Percentiles rank a stretch among this genome's conserved stretches.
Evolutionary conservation across 2,888 invertebrate genomes (phyloP).

Genomic region (Drosophila mercatorum): DNA sequence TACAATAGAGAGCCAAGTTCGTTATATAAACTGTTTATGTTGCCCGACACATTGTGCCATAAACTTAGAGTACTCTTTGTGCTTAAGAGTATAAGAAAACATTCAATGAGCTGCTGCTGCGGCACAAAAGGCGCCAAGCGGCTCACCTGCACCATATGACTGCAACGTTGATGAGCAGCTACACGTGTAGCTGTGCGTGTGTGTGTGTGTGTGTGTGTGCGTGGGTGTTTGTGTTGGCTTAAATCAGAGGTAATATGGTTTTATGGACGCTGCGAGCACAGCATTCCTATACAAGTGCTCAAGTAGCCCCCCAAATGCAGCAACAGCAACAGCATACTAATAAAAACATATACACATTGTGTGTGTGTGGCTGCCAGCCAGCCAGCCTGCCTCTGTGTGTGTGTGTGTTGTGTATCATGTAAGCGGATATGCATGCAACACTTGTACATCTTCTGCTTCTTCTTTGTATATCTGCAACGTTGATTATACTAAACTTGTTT

Average conservation of each 20-base stretch:
- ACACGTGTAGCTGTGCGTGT: neutral
- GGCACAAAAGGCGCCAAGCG: conserved; percentile 15
- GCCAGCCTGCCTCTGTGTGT: conserved; percentile 7
- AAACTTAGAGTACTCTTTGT: neutral
- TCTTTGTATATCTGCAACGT: conserved; percentile 40
- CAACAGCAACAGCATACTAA: conserved; percentile 66
- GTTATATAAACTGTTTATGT: neutral
- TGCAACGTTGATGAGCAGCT: conserved; percentile 43
- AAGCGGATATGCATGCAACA: conserved; percentile 81
- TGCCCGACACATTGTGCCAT: neutral
- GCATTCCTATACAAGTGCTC: conserved; percentile 19
- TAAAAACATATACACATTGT: conserved; percentile 70
- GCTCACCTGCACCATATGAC: conserved; percentile 3
- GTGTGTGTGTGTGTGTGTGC: neutral
- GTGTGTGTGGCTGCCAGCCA: neutral
- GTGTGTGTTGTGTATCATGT: conserved; percentile 59
- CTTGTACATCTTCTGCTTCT: conserved; percentile 33
- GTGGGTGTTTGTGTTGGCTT: conserved; percentile 41
- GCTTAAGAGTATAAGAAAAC: conserved; percentile 9
- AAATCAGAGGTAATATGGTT: conserved; percentile 76
- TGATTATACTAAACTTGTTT: conserved; percentile 78
- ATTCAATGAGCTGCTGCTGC: conserved; percentile 26
- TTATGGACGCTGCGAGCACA: conserved; percentile 67
- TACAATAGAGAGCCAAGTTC: neutral
- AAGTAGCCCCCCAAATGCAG: conserved; percentile 45